Evolutionary conservation across 2,888 invertebrate species (phyloP).

Genomic region (Spatulosminthurus flaviceps): DNA sequence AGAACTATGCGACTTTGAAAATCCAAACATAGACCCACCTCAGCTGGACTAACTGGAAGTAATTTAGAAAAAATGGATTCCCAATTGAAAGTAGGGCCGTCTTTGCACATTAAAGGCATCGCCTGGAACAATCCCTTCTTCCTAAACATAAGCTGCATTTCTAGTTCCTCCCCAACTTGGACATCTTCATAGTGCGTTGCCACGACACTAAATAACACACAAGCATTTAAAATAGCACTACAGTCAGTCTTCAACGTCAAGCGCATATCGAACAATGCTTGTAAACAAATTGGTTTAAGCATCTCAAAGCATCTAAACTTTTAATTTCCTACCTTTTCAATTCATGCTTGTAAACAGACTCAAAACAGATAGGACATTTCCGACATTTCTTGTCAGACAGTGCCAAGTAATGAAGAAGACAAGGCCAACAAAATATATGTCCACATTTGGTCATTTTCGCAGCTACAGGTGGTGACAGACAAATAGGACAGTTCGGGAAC

Average conservation of each 20-base stretch:
- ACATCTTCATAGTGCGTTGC: conserved; percentile 70
- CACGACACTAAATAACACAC: conserved; percentile 74
- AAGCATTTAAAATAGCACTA: too few relatives aligned
- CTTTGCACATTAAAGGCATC: conserved; percentile 66
- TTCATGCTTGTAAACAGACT: conserved; percentile 80
- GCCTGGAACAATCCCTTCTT: conserved; percentile 74
- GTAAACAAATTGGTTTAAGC: too few relatives aligned
- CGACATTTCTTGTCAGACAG: conserved; percentile 83
- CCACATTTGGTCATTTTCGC: conserved; percentile 94
- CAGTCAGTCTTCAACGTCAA: too few relatives aligned
- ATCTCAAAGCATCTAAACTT: too few relatives aligned
- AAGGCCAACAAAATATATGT: conserved; percentile 96
- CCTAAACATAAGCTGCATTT: conserved; percentile 87
- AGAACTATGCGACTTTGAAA: not conserved
- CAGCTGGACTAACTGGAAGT: conserved; percentile 75
- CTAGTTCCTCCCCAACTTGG: conserved; percentile 75
- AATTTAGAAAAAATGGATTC: conserved; percentile 78
- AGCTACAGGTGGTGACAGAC: conserved; percentile 84
- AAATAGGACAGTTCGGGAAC: conserved; percentile 87
- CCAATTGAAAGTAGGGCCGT: conserved; percentile 47
- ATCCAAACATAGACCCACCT: conserved; percentile 68
- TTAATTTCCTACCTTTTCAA: conserved; percentile 87
- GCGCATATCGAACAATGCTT: too few relatives aligned
- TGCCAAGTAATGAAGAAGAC: conserved; percentile 89
- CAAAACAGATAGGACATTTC: conserved; percentile 93